These are phyloP conservation scores for Lochmaea crataegi DNA, from an alignment of 2,888 invertebrate genomes.

Conservation along the genomic window DNA sequence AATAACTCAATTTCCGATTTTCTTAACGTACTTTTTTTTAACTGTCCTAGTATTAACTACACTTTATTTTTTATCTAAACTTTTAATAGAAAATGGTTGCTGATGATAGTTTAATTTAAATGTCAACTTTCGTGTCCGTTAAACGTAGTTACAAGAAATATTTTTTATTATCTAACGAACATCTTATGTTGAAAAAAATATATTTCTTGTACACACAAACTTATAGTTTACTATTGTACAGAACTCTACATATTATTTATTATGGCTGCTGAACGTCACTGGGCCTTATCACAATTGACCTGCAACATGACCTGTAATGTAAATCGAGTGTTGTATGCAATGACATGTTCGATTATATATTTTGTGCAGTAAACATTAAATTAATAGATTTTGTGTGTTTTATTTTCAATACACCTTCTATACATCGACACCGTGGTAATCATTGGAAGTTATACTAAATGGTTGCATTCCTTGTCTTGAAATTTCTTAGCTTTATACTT, in stretches of 20 bases:
- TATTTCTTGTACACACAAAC: conserved; percentile 48
- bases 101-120: conserved; percentile 2
- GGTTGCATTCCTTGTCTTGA: no score
- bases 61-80: no score
- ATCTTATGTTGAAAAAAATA: not conserved
- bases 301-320: conserved; percentile 62
- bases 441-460: no score
- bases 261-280: conserved; percentile 54
- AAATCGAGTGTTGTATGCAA: conserved; percentile 65
- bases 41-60: not conserved
- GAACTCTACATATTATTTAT: conserved; percentile 54
- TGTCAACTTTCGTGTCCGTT: not conserved
- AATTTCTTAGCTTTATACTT: no score
- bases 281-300: conserved; percentile 59
- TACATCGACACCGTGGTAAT: no score
- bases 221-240: conserved; percentile 58
- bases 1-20: not conserved
- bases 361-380: conserved; percentile 67
- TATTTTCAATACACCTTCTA: conserved; percentile 1
- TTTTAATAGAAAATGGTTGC: no score
- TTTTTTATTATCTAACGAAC: not conserved
- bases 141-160: conserved; percentile 13
- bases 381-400: conserved; percentile 55
- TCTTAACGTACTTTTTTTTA: not conserved
- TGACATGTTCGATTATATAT: conserved; percentile 67